Conservation (phyloP, 2,797 vertebrate genomes). For the Artibeus lituratus region DNA sequence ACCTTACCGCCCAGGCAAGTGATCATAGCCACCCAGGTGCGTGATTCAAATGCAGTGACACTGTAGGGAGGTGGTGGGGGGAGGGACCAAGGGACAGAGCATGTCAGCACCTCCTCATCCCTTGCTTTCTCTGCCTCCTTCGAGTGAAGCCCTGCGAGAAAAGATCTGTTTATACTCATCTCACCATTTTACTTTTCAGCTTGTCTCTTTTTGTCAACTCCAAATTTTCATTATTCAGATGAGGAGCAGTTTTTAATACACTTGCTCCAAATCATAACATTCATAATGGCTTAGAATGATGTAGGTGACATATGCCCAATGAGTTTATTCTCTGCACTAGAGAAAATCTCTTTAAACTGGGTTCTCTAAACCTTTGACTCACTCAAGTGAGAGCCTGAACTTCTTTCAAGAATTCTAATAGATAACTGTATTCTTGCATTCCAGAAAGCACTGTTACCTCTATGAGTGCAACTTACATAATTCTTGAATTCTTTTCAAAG, state of each 20-base stretch:
- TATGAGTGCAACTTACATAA: not conserved
- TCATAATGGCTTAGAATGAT: not conserved
- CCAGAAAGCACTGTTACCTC: not conserved
- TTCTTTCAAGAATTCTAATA: not conserved
- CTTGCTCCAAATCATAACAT: not conserved
- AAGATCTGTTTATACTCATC: not conserved
- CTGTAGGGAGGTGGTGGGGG: not conserved
- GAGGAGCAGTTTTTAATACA: not conserved
- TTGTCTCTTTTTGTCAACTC: not conserved
- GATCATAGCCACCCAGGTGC: not conserved
- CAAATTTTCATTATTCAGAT: not conserved
- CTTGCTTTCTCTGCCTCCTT: not conserved
- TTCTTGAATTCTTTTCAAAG: not conserved
- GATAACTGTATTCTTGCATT: not conserved
- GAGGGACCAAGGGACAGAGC: fast-evolving
- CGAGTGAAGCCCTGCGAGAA: not conserved
- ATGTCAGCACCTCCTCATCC: not conserved
- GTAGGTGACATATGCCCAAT: not conserved
- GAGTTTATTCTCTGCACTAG: not conserved
- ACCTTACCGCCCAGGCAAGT: not conserved
- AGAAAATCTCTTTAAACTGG: not conserved
- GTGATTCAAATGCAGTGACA: too few relatives aligned
- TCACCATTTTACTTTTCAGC: not conserved
- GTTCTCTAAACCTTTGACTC: not conserved
- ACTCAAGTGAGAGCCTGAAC: not conserved